A percentile compares a stretch with the other conserved stretches of the same genome.
phyloP scores from a whole-genome alignment of 2,113 vertebrate species.

The Elachura formosa region DNA sequence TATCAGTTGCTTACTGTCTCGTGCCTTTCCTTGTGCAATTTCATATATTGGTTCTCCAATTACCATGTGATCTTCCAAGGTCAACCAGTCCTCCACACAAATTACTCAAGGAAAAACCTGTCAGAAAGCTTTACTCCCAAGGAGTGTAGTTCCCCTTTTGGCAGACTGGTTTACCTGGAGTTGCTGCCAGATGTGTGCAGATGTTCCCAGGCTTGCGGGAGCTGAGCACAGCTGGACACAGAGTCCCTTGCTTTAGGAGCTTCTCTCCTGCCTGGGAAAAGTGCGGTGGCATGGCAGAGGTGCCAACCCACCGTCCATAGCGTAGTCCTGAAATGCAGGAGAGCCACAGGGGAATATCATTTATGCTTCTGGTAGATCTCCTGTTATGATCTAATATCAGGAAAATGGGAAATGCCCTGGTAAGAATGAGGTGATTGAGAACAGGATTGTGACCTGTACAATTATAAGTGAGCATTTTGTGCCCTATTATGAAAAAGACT shows the following conservation, averaged over 20 bases:
- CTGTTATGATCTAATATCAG: neutral
- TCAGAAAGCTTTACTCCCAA: neutral
- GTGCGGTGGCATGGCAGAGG: neutral
- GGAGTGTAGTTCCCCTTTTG: neutral
- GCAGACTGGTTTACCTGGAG: neutral
- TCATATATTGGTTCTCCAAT: neutral
- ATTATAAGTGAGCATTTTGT: neutral
- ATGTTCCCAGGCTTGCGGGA: accelerated
- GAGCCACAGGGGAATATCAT: too few species aligned
- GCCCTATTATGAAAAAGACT: neutral
- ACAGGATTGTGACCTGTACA: neutral
- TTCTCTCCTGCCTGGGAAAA: neutral
- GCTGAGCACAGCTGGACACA: neutral
- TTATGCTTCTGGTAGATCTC: neutral
- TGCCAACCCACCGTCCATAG: neutral
- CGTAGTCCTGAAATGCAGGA: neutral
- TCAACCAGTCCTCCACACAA: neutral
- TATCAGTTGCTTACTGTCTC: neutral
- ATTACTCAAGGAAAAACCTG: neutral
- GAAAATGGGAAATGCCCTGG: neutral
- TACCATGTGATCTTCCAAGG: neutral
- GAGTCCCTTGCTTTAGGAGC: neutral
- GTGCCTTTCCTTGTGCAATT: neutral
- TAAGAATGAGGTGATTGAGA: neutral
- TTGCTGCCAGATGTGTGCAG: neutral